Evolutionary conservation across 2,797 vertebrate genomes (phyloP).

Genomic region (Centroberyx gerrardi): DNA sequence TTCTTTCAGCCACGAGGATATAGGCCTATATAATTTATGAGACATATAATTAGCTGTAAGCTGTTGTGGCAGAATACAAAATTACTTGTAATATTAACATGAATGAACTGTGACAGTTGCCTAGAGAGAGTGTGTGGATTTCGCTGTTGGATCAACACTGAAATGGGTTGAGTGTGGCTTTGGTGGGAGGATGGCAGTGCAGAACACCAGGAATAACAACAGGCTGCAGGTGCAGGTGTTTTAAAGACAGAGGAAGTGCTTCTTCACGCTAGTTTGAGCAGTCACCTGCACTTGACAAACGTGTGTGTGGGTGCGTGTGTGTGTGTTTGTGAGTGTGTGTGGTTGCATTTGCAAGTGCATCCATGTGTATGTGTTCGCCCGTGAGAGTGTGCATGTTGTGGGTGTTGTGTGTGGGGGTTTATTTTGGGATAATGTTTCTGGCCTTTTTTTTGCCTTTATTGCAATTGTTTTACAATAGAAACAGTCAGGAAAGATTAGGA

Average conservation of each 20-base stretch:
- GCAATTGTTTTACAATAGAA: too few species aligned
- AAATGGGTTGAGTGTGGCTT: conserved; percentile 46
- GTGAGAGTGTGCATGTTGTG: conserved; percentile 9
- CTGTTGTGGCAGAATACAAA: conserved; percentile 78
- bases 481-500: too few species aligned
- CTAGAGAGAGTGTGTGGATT: conserved; percentile 52
- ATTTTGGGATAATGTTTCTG: too few species aligned
- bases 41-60: conserved; percentile 79
- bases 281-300: conserved; percentile 4
- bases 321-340: background rate
- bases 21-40: conserved; percentile 79
- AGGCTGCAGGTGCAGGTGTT: conserved; percentile 57
- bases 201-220: conserved; percentile 64
- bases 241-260: background rate
- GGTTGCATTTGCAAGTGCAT: background rate
- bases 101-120: conserved; percentile 75
- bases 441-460: too few species aligned
- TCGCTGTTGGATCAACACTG: conserved; percentile 42
- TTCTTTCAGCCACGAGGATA: conserved; percentile 62
- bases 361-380: background rate
- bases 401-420: background rate
- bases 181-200: conserved; percentile 53
- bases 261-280: conserved; percentile 32
- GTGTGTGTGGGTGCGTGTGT: conserved; percentile 5
- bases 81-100: conserved; percentile 76